These are phyloP conservation scores for Idris sp. DNA, from an alignment of 1,140 invertebrate genomes.

Conservation along the genomic window DNA sequence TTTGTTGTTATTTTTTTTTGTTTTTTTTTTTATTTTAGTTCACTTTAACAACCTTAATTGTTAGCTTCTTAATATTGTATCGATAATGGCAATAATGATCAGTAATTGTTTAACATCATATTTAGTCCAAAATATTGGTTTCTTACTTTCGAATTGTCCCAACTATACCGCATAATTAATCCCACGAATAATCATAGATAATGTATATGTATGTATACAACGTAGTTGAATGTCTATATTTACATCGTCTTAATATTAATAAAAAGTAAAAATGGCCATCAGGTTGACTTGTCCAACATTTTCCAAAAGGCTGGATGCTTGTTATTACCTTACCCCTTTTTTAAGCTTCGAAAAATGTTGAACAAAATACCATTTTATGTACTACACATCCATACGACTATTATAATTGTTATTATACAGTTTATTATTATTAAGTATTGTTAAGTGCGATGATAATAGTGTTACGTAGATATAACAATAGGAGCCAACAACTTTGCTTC, in stretches of 20 bases:
- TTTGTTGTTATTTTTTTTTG: slow-evolving; percentile 1
- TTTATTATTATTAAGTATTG: slow-evolving; percentile 35
- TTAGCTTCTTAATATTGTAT: slow-evolving; percentile 42
- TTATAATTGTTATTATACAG: slow-evolving; percentile 27
- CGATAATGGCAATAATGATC: slow-evolving; percentile 44
- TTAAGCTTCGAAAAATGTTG: no score
- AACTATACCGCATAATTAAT: slow-evolving; percentile 27
- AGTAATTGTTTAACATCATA: slow-evolving; percentile 16
- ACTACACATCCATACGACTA: slow-evolving; percentile 47
- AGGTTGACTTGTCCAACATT: slow-evolving; percentile 31
- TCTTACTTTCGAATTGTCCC: slow-evolving; percentile 18
- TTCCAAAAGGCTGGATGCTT: slow-evolving; percentile 29
- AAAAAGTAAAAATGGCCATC: slow-evolving; percentile 60
- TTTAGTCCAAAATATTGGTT: slow-evolving; percentile 24
- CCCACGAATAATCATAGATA: slow-evolving; percentile 23
- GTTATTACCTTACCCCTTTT: no score
- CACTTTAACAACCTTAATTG: slow-evolving; percentile 40
- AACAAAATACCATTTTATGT: no score
- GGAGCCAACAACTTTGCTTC: slow-evolving; percentile 68
- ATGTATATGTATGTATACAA: slow-evolving; percentile 44
- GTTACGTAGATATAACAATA: slow-evolving; percentile 60
- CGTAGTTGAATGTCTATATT: slow-evolving; percentile 42
- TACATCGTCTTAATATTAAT: slow-evolving; percentile 48
- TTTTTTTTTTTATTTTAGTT: no score
- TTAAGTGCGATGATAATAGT: slow-evolving; percentile 62